Evolutionary conservation across 2,888 invertebrate genomes (phyloP).

Genomic region (Synanthedon formicaeformis): DNA sequence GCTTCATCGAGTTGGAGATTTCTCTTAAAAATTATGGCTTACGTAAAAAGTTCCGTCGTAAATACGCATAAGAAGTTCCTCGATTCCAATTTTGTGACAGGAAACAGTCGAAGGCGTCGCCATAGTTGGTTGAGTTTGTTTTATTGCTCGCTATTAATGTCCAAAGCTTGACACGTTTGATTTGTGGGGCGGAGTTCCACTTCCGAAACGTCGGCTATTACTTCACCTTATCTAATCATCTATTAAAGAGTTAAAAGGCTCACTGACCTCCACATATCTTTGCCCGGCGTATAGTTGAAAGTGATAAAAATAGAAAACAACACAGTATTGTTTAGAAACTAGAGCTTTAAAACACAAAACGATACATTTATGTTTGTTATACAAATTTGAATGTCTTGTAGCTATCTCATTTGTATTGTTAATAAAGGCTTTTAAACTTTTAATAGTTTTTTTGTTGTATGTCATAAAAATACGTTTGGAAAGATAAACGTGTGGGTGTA

Average conservation of each 20-base stretch:
- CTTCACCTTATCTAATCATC: conserved; percentile 26
- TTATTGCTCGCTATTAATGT: conserved; percentile 54
- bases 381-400: no score
- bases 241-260: conserved; percentile 14
- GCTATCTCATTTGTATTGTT: no score
- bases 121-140: conserved; percentile 32
- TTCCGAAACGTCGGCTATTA: conserved; percentile 21
- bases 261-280: conserved; percentile 19
- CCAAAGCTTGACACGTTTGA: conserved; percentile 37
- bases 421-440: background rate
- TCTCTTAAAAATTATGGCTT: conserved; percentile 15
- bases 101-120: conserved; percentile 26
- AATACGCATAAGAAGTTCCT: conserved; percentile 20
- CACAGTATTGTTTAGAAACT: background rate
- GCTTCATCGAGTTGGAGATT: conserved; percentile 5
- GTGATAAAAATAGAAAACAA: conserved; percentile 7
- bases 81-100: conserved; percentile 43
- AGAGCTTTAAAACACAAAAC: no score
- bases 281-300: conserved; percentile 9
- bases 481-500: conserved; percentile 28
- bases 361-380: no score
- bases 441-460: conserved; percentile 25
- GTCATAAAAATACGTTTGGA: conserved; percentile 30
- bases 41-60: conserved; percentile 20
- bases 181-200: conserved; percentile 29